Base-by-base conservation (phyloP, 2,113 vertebrate species). In the Hiodon tergisus region DNA sequence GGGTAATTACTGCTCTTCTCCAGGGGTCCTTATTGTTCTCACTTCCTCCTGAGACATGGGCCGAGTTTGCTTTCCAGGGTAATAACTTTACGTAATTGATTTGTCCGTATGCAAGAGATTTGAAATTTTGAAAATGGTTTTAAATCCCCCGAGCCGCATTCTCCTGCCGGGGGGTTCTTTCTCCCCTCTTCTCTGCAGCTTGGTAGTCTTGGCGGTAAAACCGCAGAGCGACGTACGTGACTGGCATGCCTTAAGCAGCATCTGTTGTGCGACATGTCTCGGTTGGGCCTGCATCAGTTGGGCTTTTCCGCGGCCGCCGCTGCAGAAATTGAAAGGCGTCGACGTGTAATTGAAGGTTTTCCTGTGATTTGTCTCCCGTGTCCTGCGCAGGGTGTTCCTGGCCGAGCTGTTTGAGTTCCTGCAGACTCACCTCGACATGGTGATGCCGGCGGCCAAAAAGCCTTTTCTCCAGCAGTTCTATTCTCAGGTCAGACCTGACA, bases 381-480 rank as follows among this genome's bases (percentile, higher is more conserved):
- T 76, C 60, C 63, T 75, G 80, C 59, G 53, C 83, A 99, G 97
- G 83, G 97, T 97, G 10, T 98, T 98, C 88, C 86, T 98, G 85
- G 95, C 97, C 0, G 97, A 99, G 76, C 97, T 98, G 81, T 99
- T 99, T 82, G 97, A 99, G 80, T 95, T 94, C 76, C 93, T 99
- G 66, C 97, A 99, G 85, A 92, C 94, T 51, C 95, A 98, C 87
- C 92, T 99, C 71, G 97, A 99, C 87, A 89, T 93, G 0, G 96
- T 98, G 92, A 99, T 99, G 95, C 97, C 97, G 78, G 90, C 94
- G 79, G 95, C 93, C 74, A 99, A 99, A 90, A 99, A 98, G 76
- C 97, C 97, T 60, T 99, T 99, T 83, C 94, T 99, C 54, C 97
- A 99, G 71, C 97, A 99, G 87, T 99, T 99, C 83, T 99, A 98